Evolutionary conservation across 2,888 invertebrate species (phyloP).

Genomic region (Patella pellucida): DNA sequence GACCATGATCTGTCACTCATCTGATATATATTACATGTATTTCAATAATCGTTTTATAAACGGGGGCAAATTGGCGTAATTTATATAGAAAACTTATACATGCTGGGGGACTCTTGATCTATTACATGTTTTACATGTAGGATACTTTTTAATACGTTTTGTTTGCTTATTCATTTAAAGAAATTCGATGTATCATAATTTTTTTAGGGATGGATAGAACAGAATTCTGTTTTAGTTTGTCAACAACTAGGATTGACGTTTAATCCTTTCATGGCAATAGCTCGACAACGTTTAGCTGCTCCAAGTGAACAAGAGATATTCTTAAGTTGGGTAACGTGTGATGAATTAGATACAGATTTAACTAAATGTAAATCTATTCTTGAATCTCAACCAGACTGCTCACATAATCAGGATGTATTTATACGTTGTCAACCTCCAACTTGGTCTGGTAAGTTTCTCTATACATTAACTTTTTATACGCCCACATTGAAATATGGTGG

Average conservation of each 20-base stretch:
- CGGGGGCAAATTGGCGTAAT: too few species aligned
- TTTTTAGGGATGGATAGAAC: constrained; percentile 88
- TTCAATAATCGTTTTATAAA: too few species aligned
- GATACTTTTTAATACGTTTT: constrained; percentile 2
- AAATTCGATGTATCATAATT: neutral
- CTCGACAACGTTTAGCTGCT: constrained; percentile 81
- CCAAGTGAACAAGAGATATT: constrained; percentile 76
- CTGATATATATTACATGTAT: too few species aligned
- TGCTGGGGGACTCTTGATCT: too few species aligned
- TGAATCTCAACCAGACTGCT: constrained; percentile 77
- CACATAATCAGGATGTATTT: constrained; percentile 63
- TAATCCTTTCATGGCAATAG: constrained; percentile 92
- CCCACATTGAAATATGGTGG: too few species aligned
- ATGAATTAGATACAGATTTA: constrained; percentile 90
- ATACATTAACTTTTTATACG: neutral
- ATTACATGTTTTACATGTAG: neutral
- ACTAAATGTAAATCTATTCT: constrained; percentile 83
- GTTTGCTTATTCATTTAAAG: neutral
- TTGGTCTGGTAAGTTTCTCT: constrained; percentile 69
- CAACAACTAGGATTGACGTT: constrained; percentile 93
- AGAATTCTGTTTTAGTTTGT: constrained; percentile 92
- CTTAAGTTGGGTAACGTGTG: constrained; percentile 87
- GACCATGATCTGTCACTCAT: neutral
- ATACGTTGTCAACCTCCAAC: constrained; percentile 70
- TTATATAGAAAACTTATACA: too few species aligned